Evolutionary conservation across 2,113 vertebrate genomes (phyloP).

Genomic region (Esox niger): DNA sequence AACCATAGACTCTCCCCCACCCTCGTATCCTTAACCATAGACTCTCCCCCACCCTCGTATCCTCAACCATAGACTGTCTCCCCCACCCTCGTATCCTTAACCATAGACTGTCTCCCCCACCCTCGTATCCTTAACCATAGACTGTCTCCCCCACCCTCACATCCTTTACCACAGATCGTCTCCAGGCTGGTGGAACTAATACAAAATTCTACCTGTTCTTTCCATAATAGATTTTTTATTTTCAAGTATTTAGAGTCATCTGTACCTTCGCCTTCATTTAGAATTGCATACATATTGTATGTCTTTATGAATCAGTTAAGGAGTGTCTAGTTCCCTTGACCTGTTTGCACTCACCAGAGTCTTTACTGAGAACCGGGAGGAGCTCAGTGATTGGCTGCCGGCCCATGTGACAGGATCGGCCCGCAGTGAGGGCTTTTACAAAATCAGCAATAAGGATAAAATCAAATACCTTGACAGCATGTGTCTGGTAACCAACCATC

Average conservation of each 20-base stretch:
- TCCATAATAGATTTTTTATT: background rate
- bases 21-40: no score
- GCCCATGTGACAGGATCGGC: constrained; percentile 88
- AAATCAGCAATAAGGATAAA: constrained; percentile 93
- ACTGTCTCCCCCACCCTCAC: no score
- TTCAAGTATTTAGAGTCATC: background rate
- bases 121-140: no score
- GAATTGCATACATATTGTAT: background rate
- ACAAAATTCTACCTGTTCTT: no score
- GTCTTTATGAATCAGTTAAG: background rate
- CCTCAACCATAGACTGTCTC: no score
- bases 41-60: no score
- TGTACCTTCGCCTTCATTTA: background rate
- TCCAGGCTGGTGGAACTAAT: no score
- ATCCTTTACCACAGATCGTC: no score
- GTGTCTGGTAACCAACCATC: constrained; percentile 74
- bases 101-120: no score
- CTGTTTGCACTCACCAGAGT: constrained; percentile 82
- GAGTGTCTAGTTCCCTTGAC: constrained; percentile 74
- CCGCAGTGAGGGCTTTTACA: constrained; percentile 94
- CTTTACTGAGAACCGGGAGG: constrained; percentile 77
- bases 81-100: no score
- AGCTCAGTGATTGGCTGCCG: constrained; percentile 73
- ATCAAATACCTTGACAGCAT: constrained; percentile 84
- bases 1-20: no score